Evolutionary conservation across 37 sponge, comb jelly and placozoan genomes (phyloP).

Genomic region (Hexactinellida sp.): DNA sequence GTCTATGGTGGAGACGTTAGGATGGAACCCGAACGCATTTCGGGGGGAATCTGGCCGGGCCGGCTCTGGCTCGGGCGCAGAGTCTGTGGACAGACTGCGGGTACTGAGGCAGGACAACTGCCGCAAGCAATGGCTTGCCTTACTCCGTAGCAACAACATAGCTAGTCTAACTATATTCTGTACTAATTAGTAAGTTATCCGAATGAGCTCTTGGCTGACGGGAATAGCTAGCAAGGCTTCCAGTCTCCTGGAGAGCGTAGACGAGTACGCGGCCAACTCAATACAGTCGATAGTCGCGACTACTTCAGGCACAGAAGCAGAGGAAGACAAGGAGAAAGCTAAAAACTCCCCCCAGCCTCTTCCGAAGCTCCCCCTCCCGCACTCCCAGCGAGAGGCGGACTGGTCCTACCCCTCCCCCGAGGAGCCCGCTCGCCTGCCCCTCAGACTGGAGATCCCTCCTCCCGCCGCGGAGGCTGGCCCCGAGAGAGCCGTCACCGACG

Average conservation of each 20-base stretch:
- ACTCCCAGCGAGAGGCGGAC: background rate
- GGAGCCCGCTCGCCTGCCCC: background rate
- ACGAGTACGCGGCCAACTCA: constrained; percentile 2
- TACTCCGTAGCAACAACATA: background rate
- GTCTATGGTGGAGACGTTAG: background rate
- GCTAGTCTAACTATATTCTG: background rate
- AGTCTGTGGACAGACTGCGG: background rate
- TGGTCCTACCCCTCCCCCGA: constrained; percentile 2
- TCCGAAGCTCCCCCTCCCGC: no score
- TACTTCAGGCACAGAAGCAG: background rate
- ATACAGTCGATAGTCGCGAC: background rate
- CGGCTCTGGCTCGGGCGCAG: no score
- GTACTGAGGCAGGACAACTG: background rate
- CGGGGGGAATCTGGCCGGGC: background rate
- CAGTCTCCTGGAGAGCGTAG: background rate
- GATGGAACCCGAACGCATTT: background rate
- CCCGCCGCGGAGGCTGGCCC: background rate
- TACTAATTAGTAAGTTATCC: background rate
- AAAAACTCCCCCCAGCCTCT: background rate
- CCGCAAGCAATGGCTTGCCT: background rate
- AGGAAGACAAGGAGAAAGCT: background rate
- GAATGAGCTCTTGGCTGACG: constrained; percentile 8
- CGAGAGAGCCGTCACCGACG: background rate
- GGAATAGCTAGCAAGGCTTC: constrained; percentile 4
- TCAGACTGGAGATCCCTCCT: background rate